Conservation (phyloP, 2,888 invertebrate genomes). For the Lasioglossum malachurum region DNA sequence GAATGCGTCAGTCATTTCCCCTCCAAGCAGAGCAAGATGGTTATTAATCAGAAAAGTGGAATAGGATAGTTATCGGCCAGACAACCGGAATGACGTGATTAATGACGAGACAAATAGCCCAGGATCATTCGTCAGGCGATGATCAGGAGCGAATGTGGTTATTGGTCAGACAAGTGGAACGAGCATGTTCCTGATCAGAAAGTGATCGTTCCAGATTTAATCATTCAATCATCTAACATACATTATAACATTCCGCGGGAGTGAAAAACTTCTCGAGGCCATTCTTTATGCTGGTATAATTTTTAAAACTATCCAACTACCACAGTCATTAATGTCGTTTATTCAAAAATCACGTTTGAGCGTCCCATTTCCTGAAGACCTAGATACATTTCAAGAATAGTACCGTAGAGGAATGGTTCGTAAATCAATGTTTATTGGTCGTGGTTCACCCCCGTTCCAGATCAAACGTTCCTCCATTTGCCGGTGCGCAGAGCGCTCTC, state of each 20-base stretch:
- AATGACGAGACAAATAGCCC: not conserved
- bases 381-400: not conserved
- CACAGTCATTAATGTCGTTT: no score
- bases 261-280: no score
- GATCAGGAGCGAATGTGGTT: not conserved
- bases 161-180: not conserved
- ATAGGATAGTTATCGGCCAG: not conserved
- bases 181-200: not conserved
- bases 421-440: not conserved
- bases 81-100: not conserved
- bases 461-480: constrained; percentile 5
- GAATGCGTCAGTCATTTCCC: not conserved
- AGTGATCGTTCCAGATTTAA: not conserved
- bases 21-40: not conserved
- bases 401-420: not conserved
- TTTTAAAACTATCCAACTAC: no score
- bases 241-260: no score
- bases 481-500: not conserved
- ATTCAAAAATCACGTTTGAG: no score
- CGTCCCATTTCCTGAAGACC: no score
- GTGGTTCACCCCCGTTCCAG: not conserved
- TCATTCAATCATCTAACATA: no score
- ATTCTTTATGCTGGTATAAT: no score
- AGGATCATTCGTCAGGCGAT: not conserved
- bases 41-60: not conserved